Evolutionary conservation across 2,888 invertebrate species (phyloP), one percentile per base, ranked within the genome.

Genomic region (Scrobipalpa atriplicella): DNA sequence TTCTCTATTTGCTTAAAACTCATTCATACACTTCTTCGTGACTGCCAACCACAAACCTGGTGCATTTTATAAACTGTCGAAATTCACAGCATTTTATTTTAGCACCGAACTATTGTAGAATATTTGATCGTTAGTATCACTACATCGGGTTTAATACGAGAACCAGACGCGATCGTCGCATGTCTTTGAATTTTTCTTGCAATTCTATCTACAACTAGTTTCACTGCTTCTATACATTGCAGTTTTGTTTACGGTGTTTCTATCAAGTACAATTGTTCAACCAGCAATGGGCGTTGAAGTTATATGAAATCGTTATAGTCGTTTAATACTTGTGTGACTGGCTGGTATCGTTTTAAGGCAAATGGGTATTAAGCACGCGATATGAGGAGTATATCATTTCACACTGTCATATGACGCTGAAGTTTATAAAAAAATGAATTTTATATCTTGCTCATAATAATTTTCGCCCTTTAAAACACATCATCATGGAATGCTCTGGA

Each of bases 61-160:
- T 38, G 58, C 36, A 58, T 58, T 58, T 58, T 58, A 58, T 58
- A 36, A 58, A 58, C 58, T 58, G 58, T 58, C 58, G 16, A 58
- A 58, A 16, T 58, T 29, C 29, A 58, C 58, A 58, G 36, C n/a
- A 18, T 58, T 58, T 58, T 58, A 58, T 58, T 58, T 21, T 56
- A 56, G 21, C 21, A 29, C 58, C 54, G 19, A 54, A 56, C 7
- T 56, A 36, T 13, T 21, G 21, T 56, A 8, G 58, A 58, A 58
- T 58, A 58, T 58, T 58, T n/a, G 47, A 47, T 47, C 47, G 47
- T 56, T 56, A 19, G 21, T 56, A 13, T 21, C 21, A 1, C n/a
- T 56, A 21, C 13, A 13, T 56, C 38, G 38, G 10, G 16, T 58
- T 38, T 38, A 58, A 58, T 58, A 58, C 18, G 38, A 16, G 16